Percentiles rank a stretch among this genome's conserved stretches.
Evolutionary conservation across 2,888 invertebrate genomes (phyloP).

Genomic region (Tipula vernalis): DNA sequence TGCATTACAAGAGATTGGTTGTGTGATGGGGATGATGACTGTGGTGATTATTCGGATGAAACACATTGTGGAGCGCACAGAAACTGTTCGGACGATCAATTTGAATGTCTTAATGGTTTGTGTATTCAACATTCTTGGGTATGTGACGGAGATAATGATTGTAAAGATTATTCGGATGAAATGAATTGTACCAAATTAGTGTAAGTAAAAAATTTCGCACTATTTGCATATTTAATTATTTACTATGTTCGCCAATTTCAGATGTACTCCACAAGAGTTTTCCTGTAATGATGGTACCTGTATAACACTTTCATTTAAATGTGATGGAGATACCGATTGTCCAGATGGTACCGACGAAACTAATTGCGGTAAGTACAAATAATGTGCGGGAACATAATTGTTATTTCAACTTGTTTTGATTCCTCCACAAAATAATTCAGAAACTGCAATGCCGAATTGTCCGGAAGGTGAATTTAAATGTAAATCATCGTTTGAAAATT

Average conservation of each 20-base stretch:
- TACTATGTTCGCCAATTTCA: slow-evolving; percentile 23
- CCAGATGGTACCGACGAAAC: slow-evolving; percentile 61
- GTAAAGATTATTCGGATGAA: slow-evolving; percentile 69
- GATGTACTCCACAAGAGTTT: slow-evolving; percentile 61
- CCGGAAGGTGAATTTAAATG: slow-evolving; percentile 65
- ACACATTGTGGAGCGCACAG: slow-evolving; percentile 49
- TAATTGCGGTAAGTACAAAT: slow-evolving; percentile 45
- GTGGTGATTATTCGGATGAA: slow-evolving; percentile 69
- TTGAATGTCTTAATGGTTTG: slow-evolving; percentile 62
- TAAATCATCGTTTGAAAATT: slow-evolving; percentile 41
- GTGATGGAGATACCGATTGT: slow-evolving; percentile 65
- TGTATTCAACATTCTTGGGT: slow-evolving; percentile 64
- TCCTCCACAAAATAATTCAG: slow-evolving; percentile 17
- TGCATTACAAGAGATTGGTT: slow-evolving; percentile 66
- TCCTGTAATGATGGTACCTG: slow-evolving; percentile 57
- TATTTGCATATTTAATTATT: not conserved
- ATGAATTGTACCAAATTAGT: slow-evolving; percentile 53
- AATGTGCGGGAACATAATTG: not conserved
- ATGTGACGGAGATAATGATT: slow-evolving; percentile 72
- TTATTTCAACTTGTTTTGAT: not conserved
- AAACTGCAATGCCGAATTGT: slow-evolving; percentile 45
- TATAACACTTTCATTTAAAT: slow-evolving; percentile 57
- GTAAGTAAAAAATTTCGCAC: slow-evolving; percentile 37
- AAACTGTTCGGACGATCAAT: slow-evolving; percentile 60
- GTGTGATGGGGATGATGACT: slow-evolving; percentile 71